These are phyloP conservation scores for Hirudinaria manillensis DNA, from an alignment of 2,888 invertebrate genomes.

Conservation along the genomic window DNA sequence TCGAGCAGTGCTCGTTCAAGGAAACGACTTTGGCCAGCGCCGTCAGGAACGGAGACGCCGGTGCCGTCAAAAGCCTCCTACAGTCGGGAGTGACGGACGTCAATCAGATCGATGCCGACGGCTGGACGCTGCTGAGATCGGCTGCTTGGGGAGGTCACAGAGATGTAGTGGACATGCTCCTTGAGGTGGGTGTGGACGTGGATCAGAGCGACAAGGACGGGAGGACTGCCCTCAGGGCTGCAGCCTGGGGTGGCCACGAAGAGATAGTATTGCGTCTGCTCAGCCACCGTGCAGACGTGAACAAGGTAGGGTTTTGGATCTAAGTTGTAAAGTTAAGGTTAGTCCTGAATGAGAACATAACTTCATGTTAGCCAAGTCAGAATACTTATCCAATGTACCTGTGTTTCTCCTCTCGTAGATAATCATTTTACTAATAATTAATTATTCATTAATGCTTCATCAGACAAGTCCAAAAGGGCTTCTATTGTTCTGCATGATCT, in stretches of 20 bases:
- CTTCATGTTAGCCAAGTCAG: too few species aligned
- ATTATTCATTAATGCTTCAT: too few species aligned
- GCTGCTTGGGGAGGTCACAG: constrained; percentile 92
- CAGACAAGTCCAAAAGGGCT: too few species aligned
- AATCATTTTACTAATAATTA: too few species aligned
- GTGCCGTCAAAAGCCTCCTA: constrained; percentile 55
- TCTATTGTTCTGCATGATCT: too few species aligned
- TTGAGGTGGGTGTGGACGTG: constrained; percentile 42
- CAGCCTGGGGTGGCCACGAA: constrained; percentile 62
- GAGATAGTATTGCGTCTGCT: constrained; percentile 58
- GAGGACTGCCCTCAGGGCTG: constrained; percentile 81
- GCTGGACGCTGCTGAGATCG: constrained; percentile 61
- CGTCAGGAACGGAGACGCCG: constrained; percentile 48
- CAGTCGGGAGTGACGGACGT: constrained; percentile 44
- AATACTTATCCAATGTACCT: too few species aligned
- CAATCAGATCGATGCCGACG: constrained; percentile 56
- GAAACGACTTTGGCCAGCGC: constrained; percentile 66
- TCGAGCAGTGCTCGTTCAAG: neutral
- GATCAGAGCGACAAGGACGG: constrained; percentile 56
- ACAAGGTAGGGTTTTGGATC: constrained; percentile 44
- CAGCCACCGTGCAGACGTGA: constrained; percentile 60
- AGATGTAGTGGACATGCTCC: constrained; percentile 48
- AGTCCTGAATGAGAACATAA: too few species aligned
- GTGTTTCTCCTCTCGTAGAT: too few species aligned
- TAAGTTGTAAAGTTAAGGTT: too few species aligned